phyloP scores from a whole-genome alignment of 1,140 invertebrate genomes.

The Thrips palmi region DNA sequence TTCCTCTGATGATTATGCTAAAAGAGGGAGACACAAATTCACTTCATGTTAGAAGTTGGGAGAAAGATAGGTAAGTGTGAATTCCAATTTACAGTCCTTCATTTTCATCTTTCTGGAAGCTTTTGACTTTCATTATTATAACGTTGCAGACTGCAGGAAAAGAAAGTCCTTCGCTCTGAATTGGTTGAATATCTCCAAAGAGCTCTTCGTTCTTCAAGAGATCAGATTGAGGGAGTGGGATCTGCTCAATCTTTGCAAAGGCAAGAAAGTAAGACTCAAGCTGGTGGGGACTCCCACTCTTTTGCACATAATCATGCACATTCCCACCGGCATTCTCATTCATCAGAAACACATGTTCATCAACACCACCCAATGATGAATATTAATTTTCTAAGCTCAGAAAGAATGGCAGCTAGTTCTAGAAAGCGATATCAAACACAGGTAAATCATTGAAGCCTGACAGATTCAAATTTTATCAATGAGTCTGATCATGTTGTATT shows the following conservation, averaged over 20 bases:
- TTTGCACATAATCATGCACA: conserved; percentile 5
- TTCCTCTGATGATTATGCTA: conserved; percentile 44
- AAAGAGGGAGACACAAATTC: conserved; percentile 41
- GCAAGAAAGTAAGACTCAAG: background rate
- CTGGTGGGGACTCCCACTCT: background rate
- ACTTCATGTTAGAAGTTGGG: conserved; percentile 36
- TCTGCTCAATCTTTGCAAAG: background rate
- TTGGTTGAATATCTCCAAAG: conserved; percentile 12
- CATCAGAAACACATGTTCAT: background rate
- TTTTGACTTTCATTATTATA: background rate
- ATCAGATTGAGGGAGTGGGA: background rate
- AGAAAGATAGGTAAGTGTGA: conserved; percentile 27
- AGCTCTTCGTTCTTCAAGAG: background rate
- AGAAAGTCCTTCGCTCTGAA: conserved; percentile 12
- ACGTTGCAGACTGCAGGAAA: conserved; percentile 15
- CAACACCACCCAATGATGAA: conserved; percentile 11
- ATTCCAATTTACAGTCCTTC: background rate
- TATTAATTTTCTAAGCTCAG: conserved; percentile 12
- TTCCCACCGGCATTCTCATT: conserved; percentile 1
- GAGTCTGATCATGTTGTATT: background rate
- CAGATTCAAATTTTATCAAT: background rate
- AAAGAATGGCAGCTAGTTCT: conserved; percentile 11
- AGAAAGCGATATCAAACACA: conserved; percentile 16
- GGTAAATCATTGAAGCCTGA: conserved; percentile 10
- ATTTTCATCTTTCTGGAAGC: background rate